Conservation (phyloP, 2,113 vertebrate species). For the Gadus macrocephalus region DNA sequence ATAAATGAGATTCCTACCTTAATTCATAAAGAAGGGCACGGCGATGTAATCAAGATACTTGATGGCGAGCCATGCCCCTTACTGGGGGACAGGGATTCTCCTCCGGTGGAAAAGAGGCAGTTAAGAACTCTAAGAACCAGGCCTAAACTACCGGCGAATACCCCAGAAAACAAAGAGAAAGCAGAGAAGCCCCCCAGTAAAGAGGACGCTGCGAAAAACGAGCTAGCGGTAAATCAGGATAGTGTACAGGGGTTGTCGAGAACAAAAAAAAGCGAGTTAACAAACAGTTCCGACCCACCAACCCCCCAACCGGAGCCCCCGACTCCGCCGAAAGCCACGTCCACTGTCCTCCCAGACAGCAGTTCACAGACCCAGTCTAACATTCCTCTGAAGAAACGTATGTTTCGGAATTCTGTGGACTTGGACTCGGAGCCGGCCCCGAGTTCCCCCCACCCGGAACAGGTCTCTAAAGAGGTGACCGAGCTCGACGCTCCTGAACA, state of each 20-base stretch:
- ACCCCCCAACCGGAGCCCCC: conserved; percentile 41
- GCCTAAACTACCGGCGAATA: conserved; percentile 35
- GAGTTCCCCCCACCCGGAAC: conserved; percentile 22
- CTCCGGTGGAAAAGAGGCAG: conserved; percentile 13
- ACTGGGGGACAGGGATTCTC: conserved; percentile 23
- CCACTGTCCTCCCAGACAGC: conserved; percentile 36
- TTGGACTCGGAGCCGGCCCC: conserved; percentile 47
- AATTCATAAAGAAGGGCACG: conserved; percentile 14
- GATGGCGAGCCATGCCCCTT: conserved; percentile 15
- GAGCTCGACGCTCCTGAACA: conserved; percentile 16
- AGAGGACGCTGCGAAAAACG: neutral
- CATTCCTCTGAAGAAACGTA: conserved; percentile 76
- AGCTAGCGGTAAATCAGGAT: conserved; percentile 13
- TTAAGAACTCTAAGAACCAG: conserved; percentile 23
- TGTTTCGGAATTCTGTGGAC: conserved; percentile 68
- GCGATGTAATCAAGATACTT: conserved; percentile 9
- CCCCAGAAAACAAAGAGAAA: conserved; percentile 21
- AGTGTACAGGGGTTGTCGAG: conserved; percentile 7
- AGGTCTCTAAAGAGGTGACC: conserved; percentile 17
- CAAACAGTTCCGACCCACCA: conserved; percentile 41
- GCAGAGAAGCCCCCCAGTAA: conserved; percentile 13
- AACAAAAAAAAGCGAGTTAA: conserved; percentile 16
- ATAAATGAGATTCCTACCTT: conserved; percentile 12
- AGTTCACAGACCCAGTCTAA: conserved; percentile 65
- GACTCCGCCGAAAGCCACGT: conserved; percentile 21